A percentile compares a stretch with the other conserved stretches of the same genome.
Evolutionary conservation across 37 sponge, comb jelly and placozoan species (phyloP).

Genomic region (Diacarnus erythraeanus): DNA sequence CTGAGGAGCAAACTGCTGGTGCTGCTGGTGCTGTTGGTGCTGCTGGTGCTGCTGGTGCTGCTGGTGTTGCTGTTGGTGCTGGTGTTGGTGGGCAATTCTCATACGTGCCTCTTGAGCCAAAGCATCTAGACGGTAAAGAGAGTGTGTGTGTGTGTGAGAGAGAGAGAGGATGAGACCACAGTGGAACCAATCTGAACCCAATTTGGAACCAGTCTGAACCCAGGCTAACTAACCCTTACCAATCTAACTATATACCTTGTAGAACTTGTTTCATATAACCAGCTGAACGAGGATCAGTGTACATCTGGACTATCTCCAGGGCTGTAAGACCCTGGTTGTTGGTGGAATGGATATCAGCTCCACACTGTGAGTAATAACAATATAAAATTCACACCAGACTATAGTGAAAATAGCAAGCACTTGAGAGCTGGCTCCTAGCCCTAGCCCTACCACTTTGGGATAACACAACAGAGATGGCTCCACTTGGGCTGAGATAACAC

Average conservation of each 20-base stretch:
- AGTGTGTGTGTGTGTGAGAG: not conserved
- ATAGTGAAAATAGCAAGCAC: too few relatives aligned
- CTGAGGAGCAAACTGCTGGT: not conserved
- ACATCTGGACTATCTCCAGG: conserved; percentile 77
- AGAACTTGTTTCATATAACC: conserved; percentile 71
- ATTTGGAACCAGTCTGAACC: not conserved
- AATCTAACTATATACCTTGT: conserved; percentile 49
- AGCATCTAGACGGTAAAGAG: conserved; percentile 25
- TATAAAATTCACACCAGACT: too few relatives aligned
- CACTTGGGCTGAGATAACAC: too few relatives aligned
- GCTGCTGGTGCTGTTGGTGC: not conserved
- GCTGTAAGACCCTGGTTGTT: conserved; percentile 73
- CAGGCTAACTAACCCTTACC: not conserved
- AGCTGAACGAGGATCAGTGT: conserved; percentile 75
- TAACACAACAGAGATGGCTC: too few relatives aligned
- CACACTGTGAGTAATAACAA: too few relatives aligned
- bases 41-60: conserved; percentile 16
- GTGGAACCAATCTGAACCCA: not conserved
- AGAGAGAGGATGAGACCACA: not conserved
- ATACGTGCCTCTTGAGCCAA: conserved; percentile 31
- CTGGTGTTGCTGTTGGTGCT: not conserved
- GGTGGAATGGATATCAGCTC: conserved; percentile 46
- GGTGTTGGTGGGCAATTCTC: not conserved
- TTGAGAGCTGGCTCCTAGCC: too few relatives aligned
- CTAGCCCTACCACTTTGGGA: too few relatives aligned